These are phyloP conservation scores for Neodiprion pinetum DNA, from an alignment of 1,140 invertebrate species.

Conservation along the genomic window DNA sequence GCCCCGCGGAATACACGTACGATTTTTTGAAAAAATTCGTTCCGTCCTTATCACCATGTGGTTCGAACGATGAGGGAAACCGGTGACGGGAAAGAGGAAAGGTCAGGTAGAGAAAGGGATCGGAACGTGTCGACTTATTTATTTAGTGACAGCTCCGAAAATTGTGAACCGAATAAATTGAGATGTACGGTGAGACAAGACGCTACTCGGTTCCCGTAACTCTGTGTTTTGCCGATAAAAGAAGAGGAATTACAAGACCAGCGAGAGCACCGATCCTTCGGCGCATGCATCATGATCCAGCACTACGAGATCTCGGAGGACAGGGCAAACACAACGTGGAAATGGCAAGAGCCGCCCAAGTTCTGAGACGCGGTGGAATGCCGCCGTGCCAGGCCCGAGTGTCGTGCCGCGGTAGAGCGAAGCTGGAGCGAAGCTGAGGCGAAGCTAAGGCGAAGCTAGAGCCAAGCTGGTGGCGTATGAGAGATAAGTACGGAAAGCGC, in stretches of 20 bases:
- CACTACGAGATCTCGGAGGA: neutral
- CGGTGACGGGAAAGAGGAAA: neutral
- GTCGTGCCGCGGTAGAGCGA: slow-evolving; percentile 18
- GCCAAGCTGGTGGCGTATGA: slow-evolving; percentile 30
- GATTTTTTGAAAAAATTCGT: neutral
- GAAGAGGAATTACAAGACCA: neutral
- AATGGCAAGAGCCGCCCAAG: slow-evolving; percentile 1
- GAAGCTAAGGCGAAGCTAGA: slow-evolving; percentile 11
- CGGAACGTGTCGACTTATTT: neutral
- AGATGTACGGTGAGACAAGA: neutral
- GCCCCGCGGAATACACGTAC: no score
- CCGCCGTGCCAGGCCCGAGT: slow-evolving; percentile 27
- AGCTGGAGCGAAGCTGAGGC: slow-evolving; percentile 3
- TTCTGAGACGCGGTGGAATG: slow-evolving; percentile 31
- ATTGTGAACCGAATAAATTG: slow-evolving; percentile 1
- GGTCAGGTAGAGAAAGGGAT: neutral
- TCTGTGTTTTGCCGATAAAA: slow-evolving; percentile 3
- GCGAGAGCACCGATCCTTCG: neutral
- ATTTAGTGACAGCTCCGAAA: slow-evolving; percentile 5
- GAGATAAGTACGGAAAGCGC: slow-evolving; percentile 30
- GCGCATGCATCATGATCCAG: neutral
- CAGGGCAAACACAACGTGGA: neutral
- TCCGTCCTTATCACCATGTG: neutral
- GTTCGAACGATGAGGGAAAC: no score
- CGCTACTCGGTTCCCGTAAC: neutral